Percentiles rank a stretch among this genome's conserved stretches.
Conservation (phyloP, 2,113 vertebrate genomes). For the Steatornis caripensis region DNA sequence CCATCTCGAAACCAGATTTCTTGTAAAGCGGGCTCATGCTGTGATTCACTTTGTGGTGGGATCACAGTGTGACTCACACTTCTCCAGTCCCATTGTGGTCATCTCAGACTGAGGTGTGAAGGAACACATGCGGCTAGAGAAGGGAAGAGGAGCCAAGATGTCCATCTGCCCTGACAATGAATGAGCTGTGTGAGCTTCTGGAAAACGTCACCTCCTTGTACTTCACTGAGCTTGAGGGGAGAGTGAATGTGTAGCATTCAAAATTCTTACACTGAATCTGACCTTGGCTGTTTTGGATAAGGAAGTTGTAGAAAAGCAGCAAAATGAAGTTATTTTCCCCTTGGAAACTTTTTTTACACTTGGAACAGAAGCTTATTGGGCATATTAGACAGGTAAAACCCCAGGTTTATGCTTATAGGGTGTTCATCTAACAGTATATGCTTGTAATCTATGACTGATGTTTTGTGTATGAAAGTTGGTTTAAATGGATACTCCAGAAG, state of each 20-base stretch:
- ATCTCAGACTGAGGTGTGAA: neutral
- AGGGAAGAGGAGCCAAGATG: neutral
- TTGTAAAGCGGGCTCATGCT: neutral
- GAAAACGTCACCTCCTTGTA: neutral
- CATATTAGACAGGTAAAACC: neutral
- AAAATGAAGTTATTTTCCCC: neutral
- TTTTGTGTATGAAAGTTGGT: neutral
- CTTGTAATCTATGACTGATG: neutral
- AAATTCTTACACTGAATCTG: neutral
- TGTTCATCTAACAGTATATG: neutral
- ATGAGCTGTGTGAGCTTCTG: neutral
- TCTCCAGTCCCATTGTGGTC: neutral
- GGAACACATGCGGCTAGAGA: neutral
- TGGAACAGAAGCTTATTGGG: neutral
- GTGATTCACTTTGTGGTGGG: neutral
- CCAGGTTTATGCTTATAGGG: neutral
- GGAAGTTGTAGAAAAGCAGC: neutral
- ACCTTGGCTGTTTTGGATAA: neutral
- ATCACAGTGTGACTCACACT: neutral
- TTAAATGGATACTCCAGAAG: neutral
- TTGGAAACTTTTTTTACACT: neutral
- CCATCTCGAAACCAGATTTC: neutral
- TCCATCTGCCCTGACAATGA: neutral
- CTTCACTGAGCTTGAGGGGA: neutral
- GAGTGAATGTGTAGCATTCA: neutral